These are phyloP conservation scores for Hydrozoanthus tunicans DNA, from an alignment of 64 coral and sea anemone species.

Conservation along the genomic window DNA sequence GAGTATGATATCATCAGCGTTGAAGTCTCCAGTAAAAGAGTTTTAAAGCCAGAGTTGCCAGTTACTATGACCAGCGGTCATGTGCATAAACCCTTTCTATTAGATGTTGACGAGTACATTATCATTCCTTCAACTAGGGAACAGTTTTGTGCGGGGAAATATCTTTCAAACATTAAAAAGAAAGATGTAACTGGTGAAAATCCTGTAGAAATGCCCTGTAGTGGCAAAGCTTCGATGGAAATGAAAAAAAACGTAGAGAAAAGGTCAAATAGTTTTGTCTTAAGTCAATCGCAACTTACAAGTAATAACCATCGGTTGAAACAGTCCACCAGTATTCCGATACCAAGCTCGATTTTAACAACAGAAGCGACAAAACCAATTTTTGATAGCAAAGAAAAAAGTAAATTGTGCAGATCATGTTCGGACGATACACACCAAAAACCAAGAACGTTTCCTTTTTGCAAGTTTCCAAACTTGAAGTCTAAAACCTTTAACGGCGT, in stretches of 20 bases:
- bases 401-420: slow-evolving; percentile 26
- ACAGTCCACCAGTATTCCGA: not conserved
- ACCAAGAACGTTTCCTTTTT: slow-evolving; percentile 1
- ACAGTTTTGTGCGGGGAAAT: slow-evolving; percentile 71
- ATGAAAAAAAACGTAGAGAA: not conserved
- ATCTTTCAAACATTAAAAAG: slow-evolving; percentile 25
- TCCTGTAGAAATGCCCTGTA: not conserved
- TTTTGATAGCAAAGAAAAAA: not conserved
- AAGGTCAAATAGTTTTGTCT: not conserved
- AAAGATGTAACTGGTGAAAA: not conserved
- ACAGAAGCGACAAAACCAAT: not conserved
- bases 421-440: slow-evolving; percentile 1
- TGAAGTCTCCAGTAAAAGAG: slow-evolving; percentile 35
- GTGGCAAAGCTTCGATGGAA: not conserved
- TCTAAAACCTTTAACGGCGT: slow-evolving; percentile 40
- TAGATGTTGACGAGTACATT: slow-evolving; percentile 75
- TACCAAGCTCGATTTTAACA: not conserved
- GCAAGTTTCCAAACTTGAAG: slow-evolving; percentile 40
- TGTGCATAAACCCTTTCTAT: not conserved
- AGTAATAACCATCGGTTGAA: not conserved
- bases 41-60: not conserved
- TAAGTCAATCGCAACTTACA: not conserved
- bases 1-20: slow-evolving; percentile 90
- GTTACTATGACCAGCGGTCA: not conserved
- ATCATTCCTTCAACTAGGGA: slow-evolving; percentile 87